Evolutionary conservation across 2,113 vertebrate species (phyloP).

Genomic region (Ammodytes dubius): DNA sequence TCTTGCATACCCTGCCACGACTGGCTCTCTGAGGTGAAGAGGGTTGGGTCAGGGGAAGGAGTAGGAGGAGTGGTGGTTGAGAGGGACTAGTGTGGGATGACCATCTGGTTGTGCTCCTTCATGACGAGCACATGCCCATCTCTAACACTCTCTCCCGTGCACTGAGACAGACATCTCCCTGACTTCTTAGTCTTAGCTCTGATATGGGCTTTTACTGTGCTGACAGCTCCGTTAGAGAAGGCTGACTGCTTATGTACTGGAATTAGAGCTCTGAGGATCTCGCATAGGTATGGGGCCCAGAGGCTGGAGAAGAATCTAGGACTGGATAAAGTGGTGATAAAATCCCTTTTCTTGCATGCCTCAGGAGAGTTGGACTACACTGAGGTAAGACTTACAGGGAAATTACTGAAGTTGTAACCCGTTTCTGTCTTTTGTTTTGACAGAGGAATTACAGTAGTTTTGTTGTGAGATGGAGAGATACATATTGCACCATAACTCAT

Average conservation of each 20-base stretch:
- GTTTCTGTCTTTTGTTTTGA: constrained; percentile 24
- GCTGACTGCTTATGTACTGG: constrained; percentile 68
- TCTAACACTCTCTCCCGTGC: constrained; percentile 62
- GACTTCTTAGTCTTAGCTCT: constrained; percentile 61
- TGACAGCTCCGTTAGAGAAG: constrained; percentile 66
- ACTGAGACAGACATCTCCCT: constrained; percentile 65
- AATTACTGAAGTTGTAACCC: constrained; percentile 24
- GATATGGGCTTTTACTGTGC: constrained; percentile 73
- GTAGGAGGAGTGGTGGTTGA: constrained; percentile 59
- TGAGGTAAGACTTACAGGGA: constrained; percentile 73
- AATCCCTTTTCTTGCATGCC: constrained; percentile 40
- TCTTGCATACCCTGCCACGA: constrained; percentile 60
- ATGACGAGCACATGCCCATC: constrained; percentile 62
- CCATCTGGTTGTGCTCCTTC: constrained; percentile 81
- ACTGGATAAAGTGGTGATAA: constrained; percentile 62
- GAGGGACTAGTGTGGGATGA: constrained; percentile 66
- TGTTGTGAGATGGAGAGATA: constrained; percentile 11
- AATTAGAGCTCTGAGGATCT: constrained; percentile 65
- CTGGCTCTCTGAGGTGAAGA: constrained; percentile 75
- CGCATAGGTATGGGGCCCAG: constrained; percentile 64
- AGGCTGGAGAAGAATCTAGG: constrained; percentile 67
- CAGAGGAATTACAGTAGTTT: constrained; percentile 8
- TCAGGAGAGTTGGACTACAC: constrained; percentile 57
- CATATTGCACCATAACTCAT: constrained; percentile 4
- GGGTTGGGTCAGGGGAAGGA: constrained; percentile 53